These are phyloP conservation scores for Bujurquina vittata DNA, from an alignment of 2,113 vertebrate species.

Conservation along the genomic window DNA sequence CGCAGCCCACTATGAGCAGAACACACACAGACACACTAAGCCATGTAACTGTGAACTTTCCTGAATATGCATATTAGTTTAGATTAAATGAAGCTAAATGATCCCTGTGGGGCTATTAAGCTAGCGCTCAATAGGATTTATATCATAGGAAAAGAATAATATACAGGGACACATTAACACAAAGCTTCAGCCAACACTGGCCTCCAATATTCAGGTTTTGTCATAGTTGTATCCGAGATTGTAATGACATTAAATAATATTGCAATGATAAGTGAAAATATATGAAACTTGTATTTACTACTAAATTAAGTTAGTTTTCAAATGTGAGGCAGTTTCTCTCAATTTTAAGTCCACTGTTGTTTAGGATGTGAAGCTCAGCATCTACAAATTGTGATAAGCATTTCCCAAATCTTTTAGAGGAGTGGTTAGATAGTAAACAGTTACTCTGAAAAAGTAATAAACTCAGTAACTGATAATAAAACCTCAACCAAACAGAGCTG, in stretches of 20 bases:
- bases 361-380: neutral
- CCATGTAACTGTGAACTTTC: constrained; percentile 43
- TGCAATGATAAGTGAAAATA: neutral
- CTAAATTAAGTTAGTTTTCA: neutral
- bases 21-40: constrained; percentile 61
- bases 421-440: neutral
- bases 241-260: neutral
- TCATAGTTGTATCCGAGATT: neutral
- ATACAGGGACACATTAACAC: constrained; percentile 5
- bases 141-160: constrained; percentile 9
- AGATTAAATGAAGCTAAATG: constrained; percentile 39
- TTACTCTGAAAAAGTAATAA: neutral
- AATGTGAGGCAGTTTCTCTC: neutral
- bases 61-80: constrained; percentile 47
- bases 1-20: constrained; percentile 37
- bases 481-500: neutral
- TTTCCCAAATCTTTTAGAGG: neutral
- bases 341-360: neutral
- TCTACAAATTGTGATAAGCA: neutral
- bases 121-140: constrained; percentile 1
- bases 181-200: neutral
- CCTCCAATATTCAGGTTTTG: neutral
- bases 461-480: neutral
- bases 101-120: constrained; percentile 39
- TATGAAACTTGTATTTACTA: neutral